Percentiles rank a stretch among this genome's conserved stretches.
These are phyloP conservation scores for Odontesthes bonariensis DNA, from an alignment of 2,113 vertebrate genomes.

Conservation along the genomic window DNA sequence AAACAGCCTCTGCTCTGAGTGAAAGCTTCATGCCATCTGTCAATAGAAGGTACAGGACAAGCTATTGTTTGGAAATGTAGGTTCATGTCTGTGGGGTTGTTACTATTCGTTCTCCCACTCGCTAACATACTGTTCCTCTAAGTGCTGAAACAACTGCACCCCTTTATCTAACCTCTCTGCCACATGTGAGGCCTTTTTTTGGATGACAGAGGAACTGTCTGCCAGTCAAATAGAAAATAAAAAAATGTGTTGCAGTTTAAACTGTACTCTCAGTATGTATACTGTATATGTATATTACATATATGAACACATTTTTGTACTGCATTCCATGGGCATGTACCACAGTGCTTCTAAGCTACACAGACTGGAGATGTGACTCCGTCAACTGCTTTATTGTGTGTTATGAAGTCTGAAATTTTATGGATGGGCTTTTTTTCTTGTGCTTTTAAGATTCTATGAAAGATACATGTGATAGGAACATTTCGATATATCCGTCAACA, in stretches of 20 bases:
- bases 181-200: slow-evolving; percentile 49
- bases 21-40: slow-evolving; percentile 56
- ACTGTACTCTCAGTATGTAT: slow-evolving; percentile 59
- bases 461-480: slow-evolving; percentile 58
- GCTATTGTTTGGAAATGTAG: slow-evolving; percentile 20
- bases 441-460: slow-evolving; percentile 58
- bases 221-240: slow-evolving; percentile 19
- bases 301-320: slow-evolving; percentile 71
- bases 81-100: slow-evolving; percentile 41
- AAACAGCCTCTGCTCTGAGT: slow-evolving; percentile 63
- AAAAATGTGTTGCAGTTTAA: slow-evolving; percentile 60
- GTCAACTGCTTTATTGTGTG: slow-evolving; percentile 51
- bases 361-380: slow-evolving; percentile 26
- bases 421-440: slow-evolving; percentile 36
- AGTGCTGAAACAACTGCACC: slow-evolving; percentile 56
- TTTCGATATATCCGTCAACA: slow-evolving; percentile 63
- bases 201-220: slow-evolving; percentile 37
- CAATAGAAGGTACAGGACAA: slow-evolving; percentile 48
- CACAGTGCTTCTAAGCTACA: slow-evolving; percentile 64
- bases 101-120: slow-evolving; percentile 27
- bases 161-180: slow-evolving; percentile 31
- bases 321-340: slow-evolving; percentile 76
- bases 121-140: slow-evolving; percentile 42
- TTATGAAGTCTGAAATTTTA: slow-evolving; percentile 51
- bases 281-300: slow-evolving; percentile 41